These are phyloP conservation scores for Drosophila chauvacae DNA, from an alignment of 1,140 invertebrate species.

Conservation along the genomic window DNA sequence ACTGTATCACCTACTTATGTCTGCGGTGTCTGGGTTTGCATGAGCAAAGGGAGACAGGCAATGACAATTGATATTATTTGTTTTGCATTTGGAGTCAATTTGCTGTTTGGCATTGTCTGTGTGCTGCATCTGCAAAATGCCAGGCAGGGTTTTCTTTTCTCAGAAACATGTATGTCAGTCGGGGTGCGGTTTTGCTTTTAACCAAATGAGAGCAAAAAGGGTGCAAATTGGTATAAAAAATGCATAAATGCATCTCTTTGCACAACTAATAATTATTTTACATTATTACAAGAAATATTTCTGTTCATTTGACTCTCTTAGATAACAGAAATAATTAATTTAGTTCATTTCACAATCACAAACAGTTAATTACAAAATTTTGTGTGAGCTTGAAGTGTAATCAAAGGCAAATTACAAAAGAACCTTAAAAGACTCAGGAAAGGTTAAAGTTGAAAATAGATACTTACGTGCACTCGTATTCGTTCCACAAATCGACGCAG, in stretches of 20 bases:
- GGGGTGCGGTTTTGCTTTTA: neutral
- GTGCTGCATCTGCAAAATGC: slow-evolving; percentile 24
- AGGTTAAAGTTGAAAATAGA: neutral
- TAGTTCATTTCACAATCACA: neutral
- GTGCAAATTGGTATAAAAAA: neutral
- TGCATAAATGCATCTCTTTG: too few species aligned
- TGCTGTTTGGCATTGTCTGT: slow-evolving; percentile 28
- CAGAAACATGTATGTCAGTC: neutral
- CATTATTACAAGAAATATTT: neutral
- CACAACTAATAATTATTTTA: neutral
- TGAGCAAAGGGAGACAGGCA: slow-evolving; percentile 19
- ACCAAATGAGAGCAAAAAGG: neutral
- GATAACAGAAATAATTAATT: neutral
- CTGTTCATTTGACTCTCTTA: neutral
- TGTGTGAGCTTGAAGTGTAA: neutral
- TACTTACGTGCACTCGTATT: slow-evolving; percentile 89
- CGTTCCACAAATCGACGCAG: slow-evolving; percentile 89
- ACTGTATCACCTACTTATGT: neutral
- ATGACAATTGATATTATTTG: slow-evolving; percentile 81
- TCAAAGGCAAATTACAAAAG: slow-evolving; percentile 1
- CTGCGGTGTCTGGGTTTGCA: slow-evolving; percentile 9
- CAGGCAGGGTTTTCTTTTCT: neutral
- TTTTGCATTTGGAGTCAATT: slow-evolving; percentile 63
- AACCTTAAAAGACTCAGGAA: neutral
- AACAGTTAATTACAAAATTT: slow-evolving; percentile 6